Percentiles rank a stretch among this genome's conserved stretches.
Conservation (phyloP, 2,113 vertebrate species). For the Psilopsiagon aurifrons region DNA sequence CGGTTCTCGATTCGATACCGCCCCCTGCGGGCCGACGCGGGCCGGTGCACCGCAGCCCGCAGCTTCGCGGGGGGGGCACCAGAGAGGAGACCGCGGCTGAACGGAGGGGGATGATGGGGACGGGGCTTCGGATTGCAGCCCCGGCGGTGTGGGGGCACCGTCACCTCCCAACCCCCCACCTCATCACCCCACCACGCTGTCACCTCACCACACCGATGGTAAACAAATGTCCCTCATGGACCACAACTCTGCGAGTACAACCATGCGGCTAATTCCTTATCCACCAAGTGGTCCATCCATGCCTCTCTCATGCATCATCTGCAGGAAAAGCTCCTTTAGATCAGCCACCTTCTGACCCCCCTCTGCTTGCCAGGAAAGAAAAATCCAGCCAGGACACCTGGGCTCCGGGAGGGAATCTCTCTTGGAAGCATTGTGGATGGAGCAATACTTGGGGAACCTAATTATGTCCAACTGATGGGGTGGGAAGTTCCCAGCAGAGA, state of each 20-base stretch:
- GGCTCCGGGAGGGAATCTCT: background rate
- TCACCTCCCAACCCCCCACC: background rate
- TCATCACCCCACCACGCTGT: accelerated
- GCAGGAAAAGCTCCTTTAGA: background rate
- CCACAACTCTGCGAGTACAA: background rate
- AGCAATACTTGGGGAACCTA: background rate
- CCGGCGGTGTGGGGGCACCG: background rate
- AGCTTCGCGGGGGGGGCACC: no score
- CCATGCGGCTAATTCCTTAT: background rate
- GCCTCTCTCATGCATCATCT: background rate
- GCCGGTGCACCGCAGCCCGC: no score
- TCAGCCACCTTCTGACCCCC: no score
- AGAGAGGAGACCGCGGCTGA: no score
- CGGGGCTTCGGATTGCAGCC: accelerated
- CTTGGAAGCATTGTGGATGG: accelerated
- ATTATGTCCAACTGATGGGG: background rate
- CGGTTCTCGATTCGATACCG: background rate
- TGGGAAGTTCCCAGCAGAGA: accelerated
- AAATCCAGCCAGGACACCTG: background rate
- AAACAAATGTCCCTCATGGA: background rate
- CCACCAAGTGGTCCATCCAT: background rate
- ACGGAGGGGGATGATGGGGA: background rate
- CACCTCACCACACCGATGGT: accelerated
- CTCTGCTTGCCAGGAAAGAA: background rate
- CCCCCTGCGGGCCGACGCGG: background rate